Base-by-base conservation (phyloP, 2,797 vertebrate genomes). In the Tapirus indicus region DNA sequence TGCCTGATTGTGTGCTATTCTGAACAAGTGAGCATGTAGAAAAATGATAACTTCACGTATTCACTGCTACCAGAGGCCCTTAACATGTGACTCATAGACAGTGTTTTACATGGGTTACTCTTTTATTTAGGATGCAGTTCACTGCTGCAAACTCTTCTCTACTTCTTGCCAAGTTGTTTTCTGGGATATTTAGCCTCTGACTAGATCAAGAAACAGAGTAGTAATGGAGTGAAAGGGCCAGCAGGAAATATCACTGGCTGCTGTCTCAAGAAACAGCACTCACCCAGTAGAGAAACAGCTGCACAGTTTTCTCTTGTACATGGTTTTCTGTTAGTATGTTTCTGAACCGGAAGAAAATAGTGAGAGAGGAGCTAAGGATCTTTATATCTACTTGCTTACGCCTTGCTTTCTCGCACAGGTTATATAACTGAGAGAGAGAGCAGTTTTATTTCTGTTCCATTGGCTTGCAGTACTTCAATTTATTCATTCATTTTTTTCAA, bases 271-370 rank as follows among this genome's bases (percentile, higher is more conserved):
- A 92, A 82, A 52, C 47, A 94, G 32, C 41, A 58, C 20, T 52
- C 13, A 38, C 74, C 25, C 2, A 83, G 3, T 88, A 85, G 91
- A 88, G 47, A 91, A 91, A 75, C 35, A 71, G 18, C 64, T 68
- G 23, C 9, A 16, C 74, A 47, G 5, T 72, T 96, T 92, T 79
- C 56, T 92, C 20, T 68, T 80, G 18, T 96, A 41, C 9, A 12
- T 79, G 56, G 3, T 72, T 96, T 92, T 79, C 56, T 92, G 25
- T 68, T 80, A 72, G 18, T 96, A 41, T 78, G 17, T 85, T 94
- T 95, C 47, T 91, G 60, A 93, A 66, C n/a, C 60, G 88, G 47
- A 84, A 94, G 82, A 79, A 86, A 88, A 69, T 85, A 92, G 41
- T 82, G 56, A 77, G 18, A 77, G 23, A 80, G 44, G 14, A 75